Percentiles rank a stretch among this genome's conserved stretches.
phyloP scores from a whole-genome alignment of 2,888 invertebrate genomes.

The Ceratothoa steindachneri region DNA sequence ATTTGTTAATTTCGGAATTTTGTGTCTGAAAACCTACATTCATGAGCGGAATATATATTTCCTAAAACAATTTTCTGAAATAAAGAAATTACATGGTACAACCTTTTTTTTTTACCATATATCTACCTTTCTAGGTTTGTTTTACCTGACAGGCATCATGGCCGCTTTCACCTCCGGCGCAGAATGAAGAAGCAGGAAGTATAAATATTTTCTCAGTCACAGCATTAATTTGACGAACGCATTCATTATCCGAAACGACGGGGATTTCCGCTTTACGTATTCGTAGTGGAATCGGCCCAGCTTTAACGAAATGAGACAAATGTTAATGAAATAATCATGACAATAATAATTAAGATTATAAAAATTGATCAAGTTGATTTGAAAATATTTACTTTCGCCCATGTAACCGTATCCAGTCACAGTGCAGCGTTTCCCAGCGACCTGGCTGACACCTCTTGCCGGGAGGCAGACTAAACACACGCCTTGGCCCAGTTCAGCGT shows the following conservation, averaged over 20 bases:
- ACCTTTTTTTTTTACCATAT: no score
- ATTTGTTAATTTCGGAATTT: no score
- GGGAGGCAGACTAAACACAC: constrained; percentile 81
- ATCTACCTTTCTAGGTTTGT: no score
- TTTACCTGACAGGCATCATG: constrained; percentile 86
- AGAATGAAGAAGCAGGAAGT: constrained; percentile 86
- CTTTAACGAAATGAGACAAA: constrained; percentile 54
- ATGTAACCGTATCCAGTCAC: constrained; percentile 93
- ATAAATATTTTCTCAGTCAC: constrained; percentile 93
- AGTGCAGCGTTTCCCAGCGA: constrained; percentile 81
- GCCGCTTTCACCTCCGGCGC: constrained; percentile 87
- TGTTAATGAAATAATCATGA: background rate
- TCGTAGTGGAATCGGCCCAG: constrained; percentile 82
- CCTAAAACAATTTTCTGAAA: no score
- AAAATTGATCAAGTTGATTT: no score
- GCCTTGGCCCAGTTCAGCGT: constrained; percentile 60
- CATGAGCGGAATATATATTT: no score
- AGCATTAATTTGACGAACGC: constrained; percentile 85
- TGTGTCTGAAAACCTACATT: no score
- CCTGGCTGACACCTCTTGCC: constrained; percentile 77
- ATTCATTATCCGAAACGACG: constrained; percentile 86
- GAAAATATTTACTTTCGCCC: constrained; percentile 89
- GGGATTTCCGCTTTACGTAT: constrained; percentile 87
- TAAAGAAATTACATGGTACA: no score
- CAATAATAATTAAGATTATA: background rate